A percentile compares a stretch with the other conserved stretches of the same genome.
These are phyloP conservation scores for Sebastes cheni DNA, from an alignment of 2,797 vertebrate genomes.

Conservation along the genomic window DNA sequence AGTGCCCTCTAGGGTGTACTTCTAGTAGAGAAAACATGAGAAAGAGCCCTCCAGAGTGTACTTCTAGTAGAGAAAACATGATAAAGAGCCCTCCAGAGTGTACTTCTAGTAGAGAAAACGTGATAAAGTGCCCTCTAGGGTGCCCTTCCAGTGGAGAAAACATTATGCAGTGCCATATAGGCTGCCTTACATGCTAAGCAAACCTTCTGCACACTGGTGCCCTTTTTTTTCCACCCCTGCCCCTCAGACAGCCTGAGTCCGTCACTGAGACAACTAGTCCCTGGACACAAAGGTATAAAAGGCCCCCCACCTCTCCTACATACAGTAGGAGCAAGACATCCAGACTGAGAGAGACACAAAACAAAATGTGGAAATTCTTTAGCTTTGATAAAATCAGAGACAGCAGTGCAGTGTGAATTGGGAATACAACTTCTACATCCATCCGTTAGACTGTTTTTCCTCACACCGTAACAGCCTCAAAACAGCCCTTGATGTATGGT, in stretches of 20 bases:
- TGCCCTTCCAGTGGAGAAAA: background rate
- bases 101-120: too few relatives aligned
- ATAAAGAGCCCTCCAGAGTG: too few relatives aligned
- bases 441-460: background rate
- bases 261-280: background rate
- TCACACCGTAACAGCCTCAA: slow-evolving; percentile 11
- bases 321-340: background rate
- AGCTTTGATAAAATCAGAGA: background rate
- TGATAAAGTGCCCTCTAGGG: too few relatives aligned
- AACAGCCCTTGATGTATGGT: slow-evolving; percentile 42
- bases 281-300: background rate
- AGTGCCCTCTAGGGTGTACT: too few relatives aligned
- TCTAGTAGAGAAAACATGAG: too few relatives aligned
- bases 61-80: too few relatives aligned
- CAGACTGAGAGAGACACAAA: background rate
- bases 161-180: background rate
- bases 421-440: background rate
- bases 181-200: background rate
- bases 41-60: rapidly evolving
- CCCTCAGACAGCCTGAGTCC: background rate
- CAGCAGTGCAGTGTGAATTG: background rate
- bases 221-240: background rate
- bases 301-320: background rate
- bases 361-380: background rate
- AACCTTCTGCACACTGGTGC: background rate